These are phyloP conservation scores for Austrofundulus limnaeus DNA, from an alignment of 2,113 vertebrate species.

Conservation along the genomic window DNA sequence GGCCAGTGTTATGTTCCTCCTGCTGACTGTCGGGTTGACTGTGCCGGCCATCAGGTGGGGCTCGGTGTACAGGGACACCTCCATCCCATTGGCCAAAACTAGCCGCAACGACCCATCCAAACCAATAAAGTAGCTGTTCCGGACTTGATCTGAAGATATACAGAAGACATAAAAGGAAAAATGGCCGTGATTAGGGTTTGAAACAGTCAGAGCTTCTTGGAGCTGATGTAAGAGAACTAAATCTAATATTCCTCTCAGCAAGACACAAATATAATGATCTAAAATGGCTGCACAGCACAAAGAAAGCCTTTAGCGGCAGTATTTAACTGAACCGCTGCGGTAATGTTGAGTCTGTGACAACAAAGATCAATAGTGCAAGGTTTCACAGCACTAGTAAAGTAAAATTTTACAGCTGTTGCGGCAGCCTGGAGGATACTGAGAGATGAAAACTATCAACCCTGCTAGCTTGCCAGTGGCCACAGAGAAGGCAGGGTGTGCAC, in stretches of 20 bases:
- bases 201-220: constrained; percentile 27
- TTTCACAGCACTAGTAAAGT: constrained; percentile 66
- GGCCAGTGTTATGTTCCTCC: constrained; percentile 94
- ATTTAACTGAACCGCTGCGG: constrained; percentile 65
- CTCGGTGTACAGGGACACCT: constrained; percentile 94
- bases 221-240: constrained; percentile 45
- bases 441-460: constrained; percentile 68
- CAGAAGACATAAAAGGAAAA: constrained; percentile 16
- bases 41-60: constrained; percentile 95
- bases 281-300: constrained; percentile 68
- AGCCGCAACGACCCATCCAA: constrained; percentile 91
- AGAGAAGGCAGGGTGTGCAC: constrained; percentile 37
- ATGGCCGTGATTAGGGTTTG: constrained; percentile 11
- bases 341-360: constrained; percentile 63
- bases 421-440: constrained; percentile 56
- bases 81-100: constrained; percentile 95
- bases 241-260: constrained; percentile 56
- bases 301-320: constrained; percentile 59
- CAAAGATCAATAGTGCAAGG: constrained; percentile 65
- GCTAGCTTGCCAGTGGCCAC: constrained; percentile 53
- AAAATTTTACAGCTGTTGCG: constrained; percentile 75
- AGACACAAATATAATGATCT: constrained; percentile 51
- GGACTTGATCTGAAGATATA: constrained; percentile 88
- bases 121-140: constrained; percentile 96
- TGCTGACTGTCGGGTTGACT: constrained; percentile 94